A percentile compares a stretch with the other conserved stretches of the same genome.
phyloP scores from a whole-genome alignment of 2,113 vertebrate species.

The Cathartes aura region DNA sequence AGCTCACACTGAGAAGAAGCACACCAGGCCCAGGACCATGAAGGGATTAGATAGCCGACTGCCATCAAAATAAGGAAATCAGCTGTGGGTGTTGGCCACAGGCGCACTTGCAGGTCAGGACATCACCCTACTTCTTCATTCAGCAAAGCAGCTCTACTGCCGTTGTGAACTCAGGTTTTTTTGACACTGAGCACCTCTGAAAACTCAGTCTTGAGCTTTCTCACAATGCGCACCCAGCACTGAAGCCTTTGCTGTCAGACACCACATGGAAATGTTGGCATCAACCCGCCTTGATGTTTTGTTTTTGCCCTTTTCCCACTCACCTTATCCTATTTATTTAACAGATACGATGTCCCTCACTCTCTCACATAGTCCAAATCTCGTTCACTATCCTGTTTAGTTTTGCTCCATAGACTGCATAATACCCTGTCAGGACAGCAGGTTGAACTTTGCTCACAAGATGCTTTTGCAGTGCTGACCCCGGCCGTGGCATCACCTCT shows the following conservation, averaged over 20 bases:
- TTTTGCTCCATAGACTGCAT: not conserved
- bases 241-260: not conserved
- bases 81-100: not conserved
- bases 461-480: not conserved
- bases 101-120: not conserved
- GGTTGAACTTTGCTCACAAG: not conserved
- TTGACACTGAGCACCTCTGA: not conserved
- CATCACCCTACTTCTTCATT: not conserved
- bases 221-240: rapidly evolving
- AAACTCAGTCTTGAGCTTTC: not conserved
- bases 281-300: not conserved
- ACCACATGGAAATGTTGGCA: rapidly evolving
- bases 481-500: rapidly evolving
- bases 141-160: not conserved
- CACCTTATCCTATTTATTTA: not conserved
- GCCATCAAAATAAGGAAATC: not conserved
- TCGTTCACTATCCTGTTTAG: not conserved
- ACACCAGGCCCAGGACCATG: not conserved
- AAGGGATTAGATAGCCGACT: not conserved
- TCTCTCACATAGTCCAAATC: not conserved
- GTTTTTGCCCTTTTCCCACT: not conserved
- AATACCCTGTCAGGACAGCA: not conserved
- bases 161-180: rapidly evolving
- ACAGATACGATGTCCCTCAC: not conserved
- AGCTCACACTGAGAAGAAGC: not conserved